Conservation (phyloP, 1,140 invertebrate species). For the Parasteatoda tepidariorum region DNA sequence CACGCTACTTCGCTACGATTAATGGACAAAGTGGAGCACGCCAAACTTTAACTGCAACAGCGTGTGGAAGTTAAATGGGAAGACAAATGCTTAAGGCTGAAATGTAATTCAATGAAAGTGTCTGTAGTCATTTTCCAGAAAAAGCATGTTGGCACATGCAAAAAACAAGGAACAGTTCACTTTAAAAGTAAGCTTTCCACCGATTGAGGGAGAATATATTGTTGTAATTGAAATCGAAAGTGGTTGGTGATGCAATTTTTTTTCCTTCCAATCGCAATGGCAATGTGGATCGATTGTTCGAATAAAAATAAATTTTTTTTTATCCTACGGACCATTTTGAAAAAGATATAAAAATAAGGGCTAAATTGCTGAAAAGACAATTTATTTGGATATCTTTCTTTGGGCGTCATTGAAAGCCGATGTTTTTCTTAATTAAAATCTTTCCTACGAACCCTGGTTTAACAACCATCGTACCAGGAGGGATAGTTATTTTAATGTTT, state of each 20-base stretch:
- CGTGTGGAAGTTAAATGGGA: neutral
- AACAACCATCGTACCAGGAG: too few relatives aligned
- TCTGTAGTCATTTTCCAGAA: neutral
- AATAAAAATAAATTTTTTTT: neutral
- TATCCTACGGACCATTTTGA: constrained; percentile 3
- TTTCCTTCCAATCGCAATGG: too few relatives aligned
- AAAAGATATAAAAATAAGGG: constrained; percentile 2
- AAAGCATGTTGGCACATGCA: neutral
- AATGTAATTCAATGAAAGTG: neutral
- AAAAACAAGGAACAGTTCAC: neutral
- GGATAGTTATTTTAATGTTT: too few relatives aligned
- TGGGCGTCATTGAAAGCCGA: too few relatives aligned
- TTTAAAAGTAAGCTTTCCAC: neutral
- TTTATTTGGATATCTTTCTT: too few relatives aligned
- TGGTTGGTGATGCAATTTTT: neutral
- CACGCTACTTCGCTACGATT: neutral
- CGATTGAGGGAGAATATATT: neutral
- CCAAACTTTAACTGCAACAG: neutral
- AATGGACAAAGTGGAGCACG: neutral
- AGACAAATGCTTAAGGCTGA: neutral
- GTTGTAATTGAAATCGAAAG: neutral
- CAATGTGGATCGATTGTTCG: too few relatives aligned
- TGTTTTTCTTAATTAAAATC: too few relatives aligned
- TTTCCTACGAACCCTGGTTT: too few relatives aligned
- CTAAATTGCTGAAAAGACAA: too few relatives aligned